Base-by-base conservation (phyloP, 92 coral and sea anemone species). In the Anthopleura xanthogrammica region DNA sequence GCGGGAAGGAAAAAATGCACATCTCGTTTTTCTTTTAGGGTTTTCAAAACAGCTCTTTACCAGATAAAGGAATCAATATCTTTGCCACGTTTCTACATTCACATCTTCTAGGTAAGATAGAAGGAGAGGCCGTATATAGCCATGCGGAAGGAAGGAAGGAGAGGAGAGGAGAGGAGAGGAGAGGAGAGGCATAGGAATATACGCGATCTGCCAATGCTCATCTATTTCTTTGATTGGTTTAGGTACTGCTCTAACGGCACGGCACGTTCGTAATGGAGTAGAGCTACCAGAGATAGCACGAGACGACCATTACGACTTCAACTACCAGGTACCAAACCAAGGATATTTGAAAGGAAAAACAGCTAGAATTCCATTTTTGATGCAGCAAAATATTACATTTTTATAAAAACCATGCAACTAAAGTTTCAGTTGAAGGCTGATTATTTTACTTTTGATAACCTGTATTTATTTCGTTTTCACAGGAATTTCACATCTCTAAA, bases 41-140 rank as follows among this genome's bases (percentile, higher is more conserved):
- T 23, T 80, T 80, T 41, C 52, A 60, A 39, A 41, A 80, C 73
- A 80, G 83, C 42, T 60, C 74, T 39, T 42, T 80, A 13, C 84
- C 83, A 24, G 84, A 46, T 7, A 83, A 83, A 40, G 91, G 94
- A 71, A 85, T 90, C 60, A 90, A 90, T 19, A 72, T 90, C 11
- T 87, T 91, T 58, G 94, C 92, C 16, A 86, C 79, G 4, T 52
- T 91, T 2, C 87, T 91, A 56, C 92, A 90, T 72, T 81, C 94
- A 2, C 94, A 90, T 76, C 68, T 90, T 14, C 71, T 80, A 82
- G 94, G 94, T 88, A 85, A 24, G 52, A 75, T 19, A 40, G 2
- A 17, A 17, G 4, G 5, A 29, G 36, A 29, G 36, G 36, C 36
- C 36, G 36, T 29, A 29, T 29, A 29, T 58, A 60, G 10, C 58